These are phyloP conservation scores for Notamacropus eugenii DNA, from an alignment of 2,797 vertebrate genomes.

Conservation along the genomic window DNA sequence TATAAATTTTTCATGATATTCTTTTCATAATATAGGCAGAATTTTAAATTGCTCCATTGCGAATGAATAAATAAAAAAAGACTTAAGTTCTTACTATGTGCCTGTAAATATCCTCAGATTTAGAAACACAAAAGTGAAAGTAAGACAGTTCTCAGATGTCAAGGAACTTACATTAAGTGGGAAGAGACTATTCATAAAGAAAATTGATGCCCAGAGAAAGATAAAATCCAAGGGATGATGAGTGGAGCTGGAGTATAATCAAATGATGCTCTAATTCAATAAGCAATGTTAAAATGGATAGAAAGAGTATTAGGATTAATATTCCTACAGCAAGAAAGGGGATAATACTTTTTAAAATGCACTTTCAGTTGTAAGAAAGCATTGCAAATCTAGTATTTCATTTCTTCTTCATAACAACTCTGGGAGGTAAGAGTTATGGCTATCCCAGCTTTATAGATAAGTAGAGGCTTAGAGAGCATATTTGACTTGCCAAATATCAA, in stretches of 20 bases:
- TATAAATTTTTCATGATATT: neutral
- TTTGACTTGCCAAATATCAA: neutral
- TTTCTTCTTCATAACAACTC: neutral
- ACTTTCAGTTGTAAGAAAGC: neutral
- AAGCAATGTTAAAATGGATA: neutral
- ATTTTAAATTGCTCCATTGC: neutral
- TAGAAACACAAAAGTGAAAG: neutral
- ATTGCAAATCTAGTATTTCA: neutral
- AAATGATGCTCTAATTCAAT: neutral
- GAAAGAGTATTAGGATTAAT: neutral
- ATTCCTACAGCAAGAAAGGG: neutral
- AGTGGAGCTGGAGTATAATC: no score
- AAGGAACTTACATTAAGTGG: neutral
- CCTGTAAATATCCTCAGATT: accelerated
- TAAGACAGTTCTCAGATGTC: neutral
- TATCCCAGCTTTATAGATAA: neutral
- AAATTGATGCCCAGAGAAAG: neutral
- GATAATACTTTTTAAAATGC: no score
- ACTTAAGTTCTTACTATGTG: neutral
- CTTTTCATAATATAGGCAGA: neutral
- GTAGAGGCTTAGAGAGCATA: neutral
- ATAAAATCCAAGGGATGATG: no score
- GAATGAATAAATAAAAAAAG: neutral
- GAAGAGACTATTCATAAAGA: neutral
- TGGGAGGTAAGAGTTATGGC: neutral